Evolutionary conservation across 2,113 vertebrate genomes (phyloP), one percentile per base, ranked within the genome.

Genomic region (Neotoma lepida): DNA sequence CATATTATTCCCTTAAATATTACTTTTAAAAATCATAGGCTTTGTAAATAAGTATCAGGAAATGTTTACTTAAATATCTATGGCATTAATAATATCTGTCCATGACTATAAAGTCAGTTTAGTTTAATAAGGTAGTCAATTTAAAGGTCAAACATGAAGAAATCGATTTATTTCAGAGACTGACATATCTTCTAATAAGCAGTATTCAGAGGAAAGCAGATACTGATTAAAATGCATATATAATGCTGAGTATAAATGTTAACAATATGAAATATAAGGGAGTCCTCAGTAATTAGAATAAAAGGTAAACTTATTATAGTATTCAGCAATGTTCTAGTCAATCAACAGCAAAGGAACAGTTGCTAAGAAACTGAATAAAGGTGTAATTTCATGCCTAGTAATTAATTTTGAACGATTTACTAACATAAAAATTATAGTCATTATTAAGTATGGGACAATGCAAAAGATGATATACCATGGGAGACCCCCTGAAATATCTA

Each of bases 131-230:
- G 46, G 63, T 33, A 96, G 73, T 66, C 84, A 84, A 54, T 77
- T 94, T 90, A 81, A 95, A 28, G 14, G 41, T 14, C 39, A 94
- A 15, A 95, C 8, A 15, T 46, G 89, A 80, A 90, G n/a, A 88
- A 95, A 74, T 10, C 66, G 0, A 54, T 87, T 66, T 78, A 15
- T 73, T 56, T 63, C 63, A 91, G 49, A 95, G 12, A 44, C 39
- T 86, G 89, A 92, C 49, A 8, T 86, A 78, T 88, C 89, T 82
- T 95, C 58, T 14, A 90, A 49, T 88, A 51, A 94, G 89, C 24
- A 94, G 46, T 74, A 58, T 76, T 14, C 56, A 87, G 44, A 94
- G 92, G 24, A 96, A 95, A 96, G 12, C 64, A 17, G 63, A 91
- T 94, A 66, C 4, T 92, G 17, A 86, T 77, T 96, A 94, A 94